Base-by-base conservation (phyloP, 2,888 invertebrate species). In the Agrotis segetum region DNA sequence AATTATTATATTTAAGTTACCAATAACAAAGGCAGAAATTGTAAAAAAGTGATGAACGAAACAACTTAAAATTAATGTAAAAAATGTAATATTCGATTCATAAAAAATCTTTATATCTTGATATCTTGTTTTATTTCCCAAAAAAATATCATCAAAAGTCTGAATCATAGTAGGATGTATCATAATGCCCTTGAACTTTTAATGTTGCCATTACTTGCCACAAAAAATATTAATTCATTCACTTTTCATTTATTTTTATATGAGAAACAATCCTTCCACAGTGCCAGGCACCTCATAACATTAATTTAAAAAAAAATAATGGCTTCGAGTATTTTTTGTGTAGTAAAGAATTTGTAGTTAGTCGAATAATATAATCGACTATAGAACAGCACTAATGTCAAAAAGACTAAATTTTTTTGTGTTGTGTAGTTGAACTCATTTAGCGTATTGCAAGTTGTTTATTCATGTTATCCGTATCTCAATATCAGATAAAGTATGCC, bases 111-210 rank as follows among this genome's bases (percentile, higher is more conserved):
- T 64, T 61, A 21, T 52, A 71, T 68, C n/a, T 53, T 52, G 21
- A 55, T 24, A 11, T 40, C 17, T 77, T 81, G 82, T 82, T 82
- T 82, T 82, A 82, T 82, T 82, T 82, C 40, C 62, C 72, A 66
- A 56, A 59, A 52, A 62, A 46, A 29, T 24, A 17, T 17, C 55
- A n/a, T 56, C n/a, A 56, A 56, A 34, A 16, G 34, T 53, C n/a
- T n/a, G 29, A 56, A n/a, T 19, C 40, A 40, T 40, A 40, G 40
- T 19, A n/a, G n/a, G n/a, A n/a, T n/a, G 6, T 34, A 16, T 40
- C 34, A 67, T 17, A 34, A 52, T 52, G 17, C 5, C 58, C 46
- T 75, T 72, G 34, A 67, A 58, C 50, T 67, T 67, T 17, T 13
- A 47, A 56, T 24, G 60, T 60, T 60, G 52, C 60, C 60, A 34